These are phyloP conservation scores for Malurus cyaneus DNA, from an alignment of 2,113 vertebrate genomes.

Conservation along the genomic window DNA sequence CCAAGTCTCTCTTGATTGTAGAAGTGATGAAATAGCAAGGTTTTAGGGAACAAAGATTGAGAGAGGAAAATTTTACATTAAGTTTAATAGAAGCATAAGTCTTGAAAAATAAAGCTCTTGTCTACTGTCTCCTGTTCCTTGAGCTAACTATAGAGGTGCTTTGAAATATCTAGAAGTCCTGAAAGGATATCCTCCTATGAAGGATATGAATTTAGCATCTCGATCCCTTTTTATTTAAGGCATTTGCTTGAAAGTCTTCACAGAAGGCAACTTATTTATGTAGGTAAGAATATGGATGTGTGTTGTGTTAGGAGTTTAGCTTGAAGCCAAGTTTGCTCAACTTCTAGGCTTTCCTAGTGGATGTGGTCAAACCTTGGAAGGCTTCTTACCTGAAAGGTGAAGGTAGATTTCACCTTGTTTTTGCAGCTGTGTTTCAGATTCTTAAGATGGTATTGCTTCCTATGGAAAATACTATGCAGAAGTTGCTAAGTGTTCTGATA, in stretches of 20 bases:
- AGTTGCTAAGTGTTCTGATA: background rate
- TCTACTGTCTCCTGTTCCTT: background rate
- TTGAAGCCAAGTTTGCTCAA: background rate
- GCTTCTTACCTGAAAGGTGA: background rate
- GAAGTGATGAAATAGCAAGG: background rate
- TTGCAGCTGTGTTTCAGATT: background rate
- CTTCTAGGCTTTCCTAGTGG: background rate
- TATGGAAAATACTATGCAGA: background rate
- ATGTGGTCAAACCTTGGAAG: background rate
- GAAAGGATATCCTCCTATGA: background rate
- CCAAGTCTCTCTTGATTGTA: background rate
- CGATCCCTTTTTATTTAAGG: background rate
- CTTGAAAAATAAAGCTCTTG: background rate
- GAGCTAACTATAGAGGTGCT: background rate
- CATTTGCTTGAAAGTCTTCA: background rate
- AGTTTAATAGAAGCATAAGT: background rate
- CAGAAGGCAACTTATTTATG: background rate
- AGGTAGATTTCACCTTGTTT: background rate
- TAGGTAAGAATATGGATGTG: background rate
- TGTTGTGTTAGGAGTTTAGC: background rate
- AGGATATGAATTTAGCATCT: background rate
- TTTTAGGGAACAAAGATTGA: background rate
- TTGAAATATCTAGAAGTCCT: background rate
- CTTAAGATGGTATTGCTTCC: background rate
- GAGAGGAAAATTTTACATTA: background rate